Base-by-base conservation (phyloP, 1,140 invertebrate species). In the Tetragnatha versicolor region DNA sequence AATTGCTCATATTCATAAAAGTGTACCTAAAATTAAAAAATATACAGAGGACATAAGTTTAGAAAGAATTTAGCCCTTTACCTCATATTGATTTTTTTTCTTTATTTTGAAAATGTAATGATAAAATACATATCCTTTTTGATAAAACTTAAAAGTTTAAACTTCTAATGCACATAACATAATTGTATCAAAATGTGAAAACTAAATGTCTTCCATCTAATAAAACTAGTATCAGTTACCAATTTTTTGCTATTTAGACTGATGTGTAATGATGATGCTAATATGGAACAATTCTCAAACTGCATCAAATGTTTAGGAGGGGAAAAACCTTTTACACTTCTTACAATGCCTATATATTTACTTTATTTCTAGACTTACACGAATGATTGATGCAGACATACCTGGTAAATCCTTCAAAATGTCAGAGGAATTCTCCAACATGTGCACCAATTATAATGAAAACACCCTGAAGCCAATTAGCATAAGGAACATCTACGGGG, bases 301-400 rank as follows among this genome's bases (percentile, higher is more conserved):
- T 45, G 17, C 9, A 45, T 9, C 17, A 45, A 45, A 45, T 45
- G 7, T 45, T 45, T 45, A 17, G 39, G 17, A 17, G 39, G 7
- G 17, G 9, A 9, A 9, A 45, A 45, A 45, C 39, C 39, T 45
- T 51, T 51, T 51, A 25, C n/a, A 12, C 7, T 51, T 51, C 7
- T n/a, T 51, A n/a, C n/a, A 25, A 12, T 25, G 22, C 17, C n/a
- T 39, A 42, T 20, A 10, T 63, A 39, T 65, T 65, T 29, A 37
- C 53, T 53, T 47, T 6, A 20, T 31, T 45, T 73, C 9, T 42
- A 73, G 70, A 33, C 12, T 73, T 12, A 73, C 70, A 5, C 70
- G 70, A 7, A 9, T 73, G 14, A 55, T 73, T 25, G 70, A 73
- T 47, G 70, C 70, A 12, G 70, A 73, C 29, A 39, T 73, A n/a